Base-by-base conservation (phyloP, 2,888 invertebrate genomes). In the Pherbina coryleti region DNA sequence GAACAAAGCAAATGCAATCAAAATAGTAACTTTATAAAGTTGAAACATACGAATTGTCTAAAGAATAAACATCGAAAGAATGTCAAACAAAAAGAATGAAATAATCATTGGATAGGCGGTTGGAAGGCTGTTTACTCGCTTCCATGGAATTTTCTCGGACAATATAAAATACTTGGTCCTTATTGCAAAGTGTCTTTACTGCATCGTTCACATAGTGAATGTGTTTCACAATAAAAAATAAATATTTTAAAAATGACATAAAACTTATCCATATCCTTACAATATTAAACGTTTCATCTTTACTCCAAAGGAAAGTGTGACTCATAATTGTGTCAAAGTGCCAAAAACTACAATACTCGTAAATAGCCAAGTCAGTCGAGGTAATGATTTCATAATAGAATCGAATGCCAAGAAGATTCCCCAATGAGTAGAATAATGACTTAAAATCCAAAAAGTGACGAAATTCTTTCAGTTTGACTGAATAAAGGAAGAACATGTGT, bases 371-470 rank as follows among this genome's bases (percentile, higher is more conserved):
- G 44, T 11, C n/a, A 64, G 64, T 28, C 51, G 25, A 69, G 25
- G 25, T 51, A 69, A 69, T 69, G 69, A 69, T 69, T 69, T 69
- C 69, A 51, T 69, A 69, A 69, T 69, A 51, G 14, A 69, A 31
- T 51, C 28, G 8, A 34, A 37, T 67, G 67, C 14, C 37, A 28
- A 60, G 7, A 28, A 28, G 22, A 60, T 60, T 60, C 60, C 28
- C 60, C 5, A 60, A 60, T 37, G 34, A 67, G n/a, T 37, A 11
- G 8, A 60, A 28, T 60, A 8, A 60, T 25, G 57, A 11, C 57
- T 11, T 60, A n/a, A 11, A 44, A 44, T 14, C 44, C 3, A 11
- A 11, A 44, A 44, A 44, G 14, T 44, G 44, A 44, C 14, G 44
- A 44, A 44, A 44, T 44, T 44, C 11, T 2, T 44, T 11, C 3